Percentiles rank a stretch among this genome's conserved stretches.
phyloP scores from a whole-genome alignment of 2,113 vertebrate species.

The Lota lota region DNA sequence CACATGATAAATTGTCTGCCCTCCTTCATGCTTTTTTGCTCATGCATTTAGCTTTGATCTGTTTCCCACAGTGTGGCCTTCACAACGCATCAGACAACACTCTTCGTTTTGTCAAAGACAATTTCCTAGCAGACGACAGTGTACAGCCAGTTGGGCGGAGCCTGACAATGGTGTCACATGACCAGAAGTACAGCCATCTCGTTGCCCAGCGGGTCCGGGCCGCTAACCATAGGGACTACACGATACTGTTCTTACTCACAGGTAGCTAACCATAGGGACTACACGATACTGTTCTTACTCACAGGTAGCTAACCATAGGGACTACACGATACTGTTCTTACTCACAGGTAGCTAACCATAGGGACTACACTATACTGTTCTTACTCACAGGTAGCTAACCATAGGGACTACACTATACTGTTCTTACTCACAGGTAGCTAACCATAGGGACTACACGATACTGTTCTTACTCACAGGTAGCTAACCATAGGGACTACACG shows the following conservation, averaged over 20 bases:
- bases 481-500: background rate
- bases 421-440: slow-evolving; percentile 71
- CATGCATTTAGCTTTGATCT: background rate
- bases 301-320: background rate
- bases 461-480: background rate
- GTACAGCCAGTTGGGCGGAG: slow-evolving; percentile 46
- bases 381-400: slow-evolving; percentile 58
- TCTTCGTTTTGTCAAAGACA: slow-evolving; percentile 76
- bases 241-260: slow-evolving; percentile 72
- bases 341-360: too few relatives aligned
- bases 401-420: slow-evolving; percentile 57
- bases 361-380: slow-evolving; percentile 64
- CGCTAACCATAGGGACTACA: slow-evolving; percentile 53
- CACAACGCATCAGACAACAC: slow-evolving; percentile 73
- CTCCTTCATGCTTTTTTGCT: too few relatives aligned
- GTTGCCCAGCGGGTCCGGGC: slow-evolving; percentile 61
- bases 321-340: too few relatives aligned
- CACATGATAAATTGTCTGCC: too few relatives aligned
- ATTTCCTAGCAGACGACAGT: slow-evolving; percentile 71
- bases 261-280: slow-evolving; percentile 45
- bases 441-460: background rate
- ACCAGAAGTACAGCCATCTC: slow-evolving; percentile 67
- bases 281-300: background rate
- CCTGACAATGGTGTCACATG: slow-evolving; percentile 61
- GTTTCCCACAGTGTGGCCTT: slow-evolving; percentile 67